These are phyloP conservation scores for Agonopterix arenella DNA, from an alignment of 2,888 invertebrate species.

Conservation along the genomic window DNA sequence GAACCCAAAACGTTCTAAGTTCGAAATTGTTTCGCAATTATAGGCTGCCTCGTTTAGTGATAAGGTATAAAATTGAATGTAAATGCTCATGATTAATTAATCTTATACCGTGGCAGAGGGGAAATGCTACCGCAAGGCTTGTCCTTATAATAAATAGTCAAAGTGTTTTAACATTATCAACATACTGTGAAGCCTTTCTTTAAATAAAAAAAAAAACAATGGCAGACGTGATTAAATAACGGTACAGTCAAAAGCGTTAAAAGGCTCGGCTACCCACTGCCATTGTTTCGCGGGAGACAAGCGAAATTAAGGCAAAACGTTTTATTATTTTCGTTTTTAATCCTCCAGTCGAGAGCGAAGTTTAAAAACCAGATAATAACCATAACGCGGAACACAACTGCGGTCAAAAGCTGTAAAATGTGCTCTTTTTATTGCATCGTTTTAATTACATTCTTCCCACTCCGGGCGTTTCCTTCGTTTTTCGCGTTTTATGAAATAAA, in stretches of 20 bases:
- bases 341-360: constrained; percentile 53
- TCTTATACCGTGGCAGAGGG: too few species aligned
- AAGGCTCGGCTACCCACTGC: constrained; percentile 28
- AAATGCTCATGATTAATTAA: too few species aligned
- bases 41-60: too few species aligned
- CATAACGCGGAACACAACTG: constrained; percentile 47
- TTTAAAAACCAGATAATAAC: constrained; percentile 68
- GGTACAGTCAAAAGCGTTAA: constrained; percentile 25
- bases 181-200: too few species aligned
- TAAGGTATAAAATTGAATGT: too few species aligned
- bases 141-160: too few species aligned
- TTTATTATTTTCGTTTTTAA: constrained; percentile 63
- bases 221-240: constrained; percentile 5
- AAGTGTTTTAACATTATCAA: too few species aligned
- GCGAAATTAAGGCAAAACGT: constrained; percentile 55
- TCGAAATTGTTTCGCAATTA: too few species aligned
- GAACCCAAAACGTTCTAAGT: too few species aligned
- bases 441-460: constrained; percentile 66
- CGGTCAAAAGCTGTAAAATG: constrained; percentile 56
- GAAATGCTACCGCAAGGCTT: too few species aligned
- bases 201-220: constrained; percentile 25
- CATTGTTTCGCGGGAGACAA: constrained; percentile 55
- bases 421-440: constrained; percentile 53
- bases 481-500: constrained; percentile 36
- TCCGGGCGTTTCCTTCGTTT: constrained; percentile 40